Evolutionary conservation across 2,113 vertebrate species (phyloP).

Genomic region (Campylomormyrus numenius): DNA sequence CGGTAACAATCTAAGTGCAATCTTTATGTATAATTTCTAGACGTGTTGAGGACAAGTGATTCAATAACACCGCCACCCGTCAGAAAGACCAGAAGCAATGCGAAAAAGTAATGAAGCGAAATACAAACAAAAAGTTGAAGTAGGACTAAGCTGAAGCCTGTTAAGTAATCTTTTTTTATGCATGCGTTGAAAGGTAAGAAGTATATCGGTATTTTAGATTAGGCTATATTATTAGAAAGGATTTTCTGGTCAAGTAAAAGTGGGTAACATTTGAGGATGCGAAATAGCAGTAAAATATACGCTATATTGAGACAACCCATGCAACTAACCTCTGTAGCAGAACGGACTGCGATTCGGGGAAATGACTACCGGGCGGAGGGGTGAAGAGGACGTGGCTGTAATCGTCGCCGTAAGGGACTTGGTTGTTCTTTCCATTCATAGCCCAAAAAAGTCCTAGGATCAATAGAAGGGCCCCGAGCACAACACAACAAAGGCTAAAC

Average conservation of each 20-base stretch:
- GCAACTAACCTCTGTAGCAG: conserved; percentile 59
- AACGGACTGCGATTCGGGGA: conserved; percentile 63
- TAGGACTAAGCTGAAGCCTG: neutral
- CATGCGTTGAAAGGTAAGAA: neutral
- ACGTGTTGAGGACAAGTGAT: neutral
- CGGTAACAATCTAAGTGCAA: neutral
- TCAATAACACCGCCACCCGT: neutral
- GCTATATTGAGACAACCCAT: neutral
- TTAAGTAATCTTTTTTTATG: neutral
- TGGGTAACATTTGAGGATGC: neutral
- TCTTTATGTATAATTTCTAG: neutral
- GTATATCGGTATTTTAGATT: neutral
- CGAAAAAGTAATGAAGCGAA: neutral
- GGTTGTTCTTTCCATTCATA: conserved; percentile 58
- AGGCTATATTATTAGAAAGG: neutral
- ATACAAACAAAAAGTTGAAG: neutral
- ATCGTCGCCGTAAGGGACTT: conserved; percentile 49
- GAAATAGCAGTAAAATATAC: neutral
- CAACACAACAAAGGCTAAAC: conserved; percentile 69
- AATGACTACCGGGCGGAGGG: conserved; percentile 47
- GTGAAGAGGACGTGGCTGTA: conserved; percentile 59
- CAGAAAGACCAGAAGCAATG: neutral
- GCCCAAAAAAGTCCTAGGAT: conserved; percentile 68
- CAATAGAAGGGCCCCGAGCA: conserved; percentile 66
- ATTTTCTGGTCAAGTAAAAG: neutral